Conservation (phyloP, 2,797 vertebrate genomes). For the Cyclura pinguis region DNA sequence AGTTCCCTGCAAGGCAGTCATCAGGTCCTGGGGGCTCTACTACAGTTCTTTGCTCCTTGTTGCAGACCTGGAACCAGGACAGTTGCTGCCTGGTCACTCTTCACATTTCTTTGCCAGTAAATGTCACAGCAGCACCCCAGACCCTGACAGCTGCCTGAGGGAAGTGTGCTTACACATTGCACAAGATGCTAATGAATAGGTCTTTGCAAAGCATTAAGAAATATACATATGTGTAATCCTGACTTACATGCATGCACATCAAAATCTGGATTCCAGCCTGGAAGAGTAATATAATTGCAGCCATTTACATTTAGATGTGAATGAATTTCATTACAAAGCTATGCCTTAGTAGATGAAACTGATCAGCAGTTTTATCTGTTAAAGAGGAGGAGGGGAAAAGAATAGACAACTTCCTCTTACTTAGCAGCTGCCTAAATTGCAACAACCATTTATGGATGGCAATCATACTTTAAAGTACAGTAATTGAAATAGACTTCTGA, state of each 20-base stretch:
- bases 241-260: background rate
- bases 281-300: background rate
- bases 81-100: too few species aligned
- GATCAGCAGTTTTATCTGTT: background rate
- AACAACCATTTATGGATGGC: slow-evolving; percentile 47
- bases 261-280: background rate
- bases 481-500: slow-evolving; percentile 52
- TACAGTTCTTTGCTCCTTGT: too few species aligned
- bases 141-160: too few species aligned
- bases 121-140: too few species aligned
- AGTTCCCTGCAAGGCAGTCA: too few species aligned
- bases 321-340: background rate
- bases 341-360: slow-evolving; percentile 10
- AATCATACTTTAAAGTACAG: slow-evolving; percentile 40
- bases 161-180: too few species aligned
- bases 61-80: too few species aligned
- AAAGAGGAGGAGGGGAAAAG: background rate
- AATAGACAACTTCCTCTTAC: slow-evolving; percentile 12
- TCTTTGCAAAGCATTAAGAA: too few species aligned
- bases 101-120: too few species aligned
- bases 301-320: background rate
- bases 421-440: slow-evolving; percentile 39
- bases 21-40: too few species aligned
- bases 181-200: too few species aligned
- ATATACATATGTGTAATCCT: too few species aligned